Evolutionary conservation across 1,140 invertebrate species (phyloP), one percentile per base, ranked within the genome.

Genomic region (Microvelia longipes): DNA sequence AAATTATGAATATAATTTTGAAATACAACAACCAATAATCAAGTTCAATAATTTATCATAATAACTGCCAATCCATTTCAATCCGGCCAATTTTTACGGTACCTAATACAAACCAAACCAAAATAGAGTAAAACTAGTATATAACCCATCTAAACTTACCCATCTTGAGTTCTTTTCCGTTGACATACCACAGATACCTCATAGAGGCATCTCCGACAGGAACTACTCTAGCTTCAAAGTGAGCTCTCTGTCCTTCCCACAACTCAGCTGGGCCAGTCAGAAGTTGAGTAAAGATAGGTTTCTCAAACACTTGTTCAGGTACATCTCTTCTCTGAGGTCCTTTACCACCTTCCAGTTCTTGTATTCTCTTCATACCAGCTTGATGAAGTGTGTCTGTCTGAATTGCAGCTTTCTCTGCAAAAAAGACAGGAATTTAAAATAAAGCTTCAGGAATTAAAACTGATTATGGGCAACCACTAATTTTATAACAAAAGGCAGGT

Each of bases 141-240:
- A 50, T 11, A 50, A 50, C 5, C 35, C 19, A 64, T 64, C 5
- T 15, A 2, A 13, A 71, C 82, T 79, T 82, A 87, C 90, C 91
- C 86, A 92, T 88, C 84, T 95, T 90, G 69, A 95, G 82, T 83
- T 93, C 90, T 24, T 94, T 85, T 73, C 94, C 95, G 78, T 98
- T 97, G 65, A 94, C 88, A 75, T 90, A 96, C 95, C 95, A 98
- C 80, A 96, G 92, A 74, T 95, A 95, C 75, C 87, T 84, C 63
- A 97, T 81, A 74, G 87, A 91, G 14, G 93, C 85, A 81, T 98
- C 96, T 5, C 95, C 94, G 71, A 96, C 91, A 50, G 94, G 94
- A 28, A 96, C 89, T n/a, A 98, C 92, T 64, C 93, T 85, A 72
- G 93, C 95, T 81, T 98, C 94, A 79, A 98, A 98, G 81, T 94